Base-by-base conservation (phyloP, 2,113 vertebrate genomes). In the Abramis brama region DNA sequence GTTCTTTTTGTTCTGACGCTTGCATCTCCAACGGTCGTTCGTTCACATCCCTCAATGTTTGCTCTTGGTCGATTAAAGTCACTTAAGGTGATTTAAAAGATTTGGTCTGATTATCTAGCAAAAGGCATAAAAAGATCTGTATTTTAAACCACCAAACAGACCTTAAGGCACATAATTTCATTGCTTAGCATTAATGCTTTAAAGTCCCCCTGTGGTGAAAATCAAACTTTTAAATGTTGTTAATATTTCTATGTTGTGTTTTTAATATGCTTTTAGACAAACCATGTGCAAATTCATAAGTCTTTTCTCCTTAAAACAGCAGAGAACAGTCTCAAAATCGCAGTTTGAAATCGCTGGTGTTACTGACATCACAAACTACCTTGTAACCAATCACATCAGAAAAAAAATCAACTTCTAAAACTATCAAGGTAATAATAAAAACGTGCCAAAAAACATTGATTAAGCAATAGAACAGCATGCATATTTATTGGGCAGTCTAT, bases 91-190 rank as follows among this genome's bases (percentile, higher is more conserved):
- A 82, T 88, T 91, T 86, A 57, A 81, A 81, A 90, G 93, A 89
- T 94, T 95, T 92, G 91, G 27, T 91, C 87, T 91, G 91, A 57
- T 79, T 79, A 84, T 81, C 76, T 68, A 76, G 80, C 55, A 57
- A 74, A 19, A 84, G 52, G 43, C 55, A 45, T 15, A 50, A 84
- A 64, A 74, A 78, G 30, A 55, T 39, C 11, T 66, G 23, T 86
- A 83, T 87, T 83, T 83, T 43, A 66, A 43, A 82, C 47, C 15
- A 30, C 57, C 50, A 6, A 45, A 57, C 19, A 66, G 13, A 70
- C 27, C 36, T 87, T 45, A 21, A 59, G 80, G 21, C 25, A n/a
- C n/a, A 73, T 79, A 0, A 47, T 39, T 59, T 57, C 78, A 68
- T 9, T 30, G 0, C 17, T 57, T 60, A 50, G n/a, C 45, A 25